Percentiles rank a stretch among this genome's conserved stretches.
phyloP scores from a whole-genome alignment of 2,113 vertebrate genomes.

The Toxostoma redivivum region DNA sequence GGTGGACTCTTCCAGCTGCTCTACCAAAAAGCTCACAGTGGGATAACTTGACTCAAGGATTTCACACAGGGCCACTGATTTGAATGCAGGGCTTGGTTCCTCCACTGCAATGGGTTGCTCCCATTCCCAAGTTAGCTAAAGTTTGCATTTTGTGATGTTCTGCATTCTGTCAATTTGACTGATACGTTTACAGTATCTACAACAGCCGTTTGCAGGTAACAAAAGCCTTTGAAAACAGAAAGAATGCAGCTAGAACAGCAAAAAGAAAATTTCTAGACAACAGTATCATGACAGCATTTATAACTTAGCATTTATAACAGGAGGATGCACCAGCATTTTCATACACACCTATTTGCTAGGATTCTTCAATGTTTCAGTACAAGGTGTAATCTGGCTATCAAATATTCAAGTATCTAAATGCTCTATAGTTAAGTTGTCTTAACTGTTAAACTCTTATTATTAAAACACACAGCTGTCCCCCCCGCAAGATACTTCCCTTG shows the following conservation, averaged over 20 bases:
- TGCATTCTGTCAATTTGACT: background rate
- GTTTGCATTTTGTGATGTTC: background rate
- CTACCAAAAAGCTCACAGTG: background rate
- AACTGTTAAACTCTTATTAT: background rate
- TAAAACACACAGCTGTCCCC: background rate
- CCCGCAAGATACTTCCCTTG: background rate
- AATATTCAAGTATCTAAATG: background rate
- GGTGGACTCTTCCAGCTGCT: background rate
- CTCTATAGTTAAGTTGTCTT: background rate
- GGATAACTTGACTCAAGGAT: background rate
- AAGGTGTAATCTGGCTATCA: background rate
- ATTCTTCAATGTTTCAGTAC: background rate
- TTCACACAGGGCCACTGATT: background rate
- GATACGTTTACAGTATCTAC: background rate
- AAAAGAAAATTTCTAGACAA: background rate
- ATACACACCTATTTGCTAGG: background rate
- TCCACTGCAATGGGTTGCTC: background rate
- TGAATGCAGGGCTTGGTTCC: background rate
- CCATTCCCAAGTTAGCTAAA: background rate
- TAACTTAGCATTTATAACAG: background rate
- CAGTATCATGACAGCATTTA: background rate
- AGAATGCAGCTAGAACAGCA: background rate
- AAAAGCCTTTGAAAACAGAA: background rate
- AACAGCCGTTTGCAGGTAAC: background rate
- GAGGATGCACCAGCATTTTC: background rate